phyloP scores from a whole-genome alignment of 2,797 vertebrate genomes.

The Pyrrhura leucotis region DNA sequence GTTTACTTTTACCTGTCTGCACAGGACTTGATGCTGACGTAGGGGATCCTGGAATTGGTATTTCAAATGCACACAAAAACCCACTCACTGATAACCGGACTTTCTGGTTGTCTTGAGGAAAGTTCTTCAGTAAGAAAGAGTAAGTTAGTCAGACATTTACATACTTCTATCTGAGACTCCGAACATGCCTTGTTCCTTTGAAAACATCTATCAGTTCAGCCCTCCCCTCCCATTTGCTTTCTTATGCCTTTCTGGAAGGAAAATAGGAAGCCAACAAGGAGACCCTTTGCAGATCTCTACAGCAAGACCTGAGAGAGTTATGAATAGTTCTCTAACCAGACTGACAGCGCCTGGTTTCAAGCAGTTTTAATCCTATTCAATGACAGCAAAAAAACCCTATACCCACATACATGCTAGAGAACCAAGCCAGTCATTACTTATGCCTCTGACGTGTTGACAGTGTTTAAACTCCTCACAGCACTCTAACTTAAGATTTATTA shows the following conservation, averaged over 20 bases:
- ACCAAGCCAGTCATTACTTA: not conserved
- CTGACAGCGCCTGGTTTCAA: not conserved
- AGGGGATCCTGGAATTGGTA: slow-evolving; percentile 93
- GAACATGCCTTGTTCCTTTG: fast-evolving
- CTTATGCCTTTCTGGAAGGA: not conserved
- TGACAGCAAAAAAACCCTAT: not conserved
- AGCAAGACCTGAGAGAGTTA: not conserved
- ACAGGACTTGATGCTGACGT: slow-evolving; percentile 85
- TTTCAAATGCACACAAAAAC: slow-evolving; percentile 95
- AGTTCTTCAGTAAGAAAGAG: slow-evolving; percentile 82
- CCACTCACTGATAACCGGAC: slow-evolving; percentile 92
- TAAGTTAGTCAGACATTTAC: not conserved
- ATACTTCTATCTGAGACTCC: not conserved
- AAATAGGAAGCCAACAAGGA: not conserved
- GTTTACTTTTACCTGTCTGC: slow-evolving; percentile 83
- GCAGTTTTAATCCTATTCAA: not conserved
- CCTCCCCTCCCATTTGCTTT: not conserved
- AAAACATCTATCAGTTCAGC: not conserved
- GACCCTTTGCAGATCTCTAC: not conserved
- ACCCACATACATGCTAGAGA: fast-evolving
- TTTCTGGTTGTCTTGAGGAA: slow-evolving; percentile 98
- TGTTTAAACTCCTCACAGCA: not conserved
- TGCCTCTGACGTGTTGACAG: not conserved
- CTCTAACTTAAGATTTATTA: not conserved
- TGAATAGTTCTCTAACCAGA: not conserved